Evolutionary conservation across 2,888 invertebrate species (phyloP).

Genomic region (Eumerus sabulonum): DNA sequence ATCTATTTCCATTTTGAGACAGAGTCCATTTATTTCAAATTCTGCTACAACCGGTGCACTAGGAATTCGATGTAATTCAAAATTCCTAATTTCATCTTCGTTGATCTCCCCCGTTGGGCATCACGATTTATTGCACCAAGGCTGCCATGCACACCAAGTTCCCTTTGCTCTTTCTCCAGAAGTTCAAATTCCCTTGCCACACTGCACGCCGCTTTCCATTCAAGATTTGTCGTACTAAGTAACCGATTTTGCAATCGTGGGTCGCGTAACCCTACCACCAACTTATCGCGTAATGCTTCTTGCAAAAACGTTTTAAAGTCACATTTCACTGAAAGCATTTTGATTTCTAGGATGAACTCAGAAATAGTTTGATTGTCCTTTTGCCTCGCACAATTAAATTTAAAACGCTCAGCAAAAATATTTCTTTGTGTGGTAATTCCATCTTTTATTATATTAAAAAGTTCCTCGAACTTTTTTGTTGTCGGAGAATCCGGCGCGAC

Average conservation of each 20-base stretch:
- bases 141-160: too few species aligned
- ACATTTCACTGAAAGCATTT: conserved; percentile 15
- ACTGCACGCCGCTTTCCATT: conserved; percentile 4
- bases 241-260: conserved; percentile 10
- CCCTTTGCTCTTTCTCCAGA: conserved; percentile 4
- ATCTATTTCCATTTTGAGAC: conserved; percentile 1
- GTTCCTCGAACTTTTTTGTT: conserved; percentile 4
- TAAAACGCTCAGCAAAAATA: conserved; percentile 4
- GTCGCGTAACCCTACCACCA: conserved; percentile 15
- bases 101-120: too few species aligned
- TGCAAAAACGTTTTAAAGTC: conserved; percentile 3
- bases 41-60: not conserved
- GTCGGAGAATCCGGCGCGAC: conserved; percentile 15
- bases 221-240: not conserved
- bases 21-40: not conserved
- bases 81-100: too few species aligned
- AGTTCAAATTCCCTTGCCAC: conserved; percentile 15
- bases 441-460: not conserved
- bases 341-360: conserved; percentile 15
- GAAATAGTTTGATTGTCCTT: conserved; percentile 1
- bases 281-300: conserved; percentile 14
- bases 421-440: conserved; percentile 8
- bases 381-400: conserved; percentile 19
- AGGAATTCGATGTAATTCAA: conserved; percentile 5
- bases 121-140: too few species aligned